Conservation (phyloP, 2,113 vertebrate species). For the Phocoena sinus region DNA sequence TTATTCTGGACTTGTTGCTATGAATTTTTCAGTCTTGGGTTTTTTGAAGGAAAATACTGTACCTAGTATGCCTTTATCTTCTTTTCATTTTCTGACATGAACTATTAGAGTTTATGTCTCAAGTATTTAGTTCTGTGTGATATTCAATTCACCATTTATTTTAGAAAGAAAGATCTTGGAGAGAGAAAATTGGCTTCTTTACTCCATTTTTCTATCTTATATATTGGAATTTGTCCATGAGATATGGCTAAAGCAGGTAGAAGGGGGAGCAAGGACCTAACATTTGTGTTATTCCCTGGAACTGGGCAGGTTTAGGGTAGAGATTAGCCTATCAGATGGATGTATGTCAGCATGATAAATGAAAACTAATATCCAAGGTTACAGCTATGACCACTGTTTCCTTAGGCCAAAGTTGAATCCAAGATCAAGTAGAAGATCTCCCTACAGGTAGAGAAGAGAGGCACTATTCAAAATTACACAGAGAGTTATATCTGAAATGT, state of each 20-base stretch:
- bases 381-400: neutral
- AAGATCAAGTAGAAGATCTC: neutral
- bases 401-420: neutral
- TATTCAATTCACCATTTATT: neutral
- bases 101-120: neutral
- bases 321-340: neutral
- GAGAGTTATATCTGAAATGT: neutral
- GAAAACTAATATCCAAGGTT: neutral
- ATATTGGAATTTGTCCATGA: neutral
- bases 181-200: neutral
- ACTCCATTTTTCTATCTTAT: neutral
- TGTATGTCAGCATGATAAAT: neutral
- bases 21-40: neutral
- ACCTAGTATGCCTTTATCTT: neutral
- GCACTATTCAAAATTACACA: neutral
- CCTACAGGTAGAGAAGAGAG: neutral
- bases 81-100: neutral
- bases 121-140: neutral
- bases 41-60: neutral
- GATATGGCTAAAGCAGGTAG: neutral
- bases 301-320: neutral
- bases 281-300: neutral
- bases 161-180: neutral
- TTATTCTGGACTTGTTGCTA: neutral
- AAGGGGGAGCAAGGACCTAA: neutral